Conservation (phyloP, 2,888 invertebrate genomes). For the Drosophila siamana region DNA sequence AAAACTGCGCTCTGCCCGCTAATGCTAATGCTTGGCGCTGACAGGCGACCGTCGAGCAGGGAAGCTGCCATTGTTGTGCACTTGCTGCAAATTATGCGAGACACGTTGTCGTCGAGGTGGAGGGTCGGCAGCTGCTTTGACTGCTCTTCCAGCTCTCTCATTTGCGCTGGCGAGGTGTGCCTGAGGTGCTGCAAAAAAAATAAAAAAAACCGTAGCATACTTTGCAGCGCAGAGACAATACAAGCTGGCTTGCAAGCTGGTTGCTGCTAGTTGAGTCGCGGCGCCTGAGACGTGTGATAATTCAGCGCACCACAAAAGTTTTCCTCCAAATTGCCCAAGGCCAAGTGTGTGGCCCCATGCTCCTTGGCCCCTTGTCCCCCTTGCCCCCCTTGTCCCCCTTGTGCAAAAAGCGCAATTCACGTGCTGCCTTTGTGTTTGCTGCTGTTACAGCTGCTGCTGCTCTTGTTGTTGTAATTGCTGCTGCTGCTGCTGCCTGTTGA, state of each 20-base stretch:
- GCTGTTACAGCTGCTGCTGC: slow-evolving; percentile 29
- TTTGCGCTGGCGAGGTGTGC: slow-evolving; percentile 64
- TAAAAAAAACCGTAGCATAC: slow-evolving; percentile 5
- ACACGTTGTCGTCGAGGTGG: slow-evolving; percentile 61
- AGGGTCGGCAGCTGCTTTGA: not conserved
- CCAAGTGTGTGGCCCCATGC: slow-evolving; percentile 64
- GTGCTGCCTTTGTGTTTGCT: slow-evolving; percentile 72
- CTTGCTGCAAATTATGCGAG: slow-evolving; percentile 78
- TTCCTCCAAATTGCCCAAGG: slow-evolving; percentile 72
- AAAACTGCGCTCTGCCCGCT: slow-evolving; percentile 16
- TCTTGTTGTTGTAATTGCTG: slow-evolving; percentile 34
- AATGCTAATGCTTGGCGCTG: slow-evolving; percentile 63
- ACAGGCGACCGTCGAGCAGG: slow-evolving; percentile 34
- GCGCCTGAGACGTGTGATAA: slow-evolving; percentile 66
- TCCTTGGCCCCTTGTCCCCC: slow-evolving; percentile 14
- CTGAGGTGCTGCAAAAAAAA: slow-evolving; percentile 61
- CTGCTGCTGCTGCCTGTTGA: slow-evolving; percentile 76
- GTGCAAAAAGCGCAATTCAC: slow-evolving; percentile 78
- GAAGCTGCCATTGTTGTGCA: slow-evolving; percentile 70
- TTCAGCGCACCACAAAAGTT: slow-evolving; percentile 67
- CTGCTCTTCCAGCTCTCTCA: slow-evolving; percentile 20
- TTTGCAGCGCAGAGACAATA: slow-evolving; percentile 1
- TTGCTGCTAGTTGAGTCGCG: slow-evolving; percentile 23
- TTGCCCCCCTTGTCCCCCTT: too few relatives aligned
- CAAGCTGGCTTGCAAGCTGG: too few relatives aligned